These are phyloP conservation scores for Erethizon dorsatum DNA, from an alignment of 2,797 vertebrate species.

Conservation along the genomic window DNA sequence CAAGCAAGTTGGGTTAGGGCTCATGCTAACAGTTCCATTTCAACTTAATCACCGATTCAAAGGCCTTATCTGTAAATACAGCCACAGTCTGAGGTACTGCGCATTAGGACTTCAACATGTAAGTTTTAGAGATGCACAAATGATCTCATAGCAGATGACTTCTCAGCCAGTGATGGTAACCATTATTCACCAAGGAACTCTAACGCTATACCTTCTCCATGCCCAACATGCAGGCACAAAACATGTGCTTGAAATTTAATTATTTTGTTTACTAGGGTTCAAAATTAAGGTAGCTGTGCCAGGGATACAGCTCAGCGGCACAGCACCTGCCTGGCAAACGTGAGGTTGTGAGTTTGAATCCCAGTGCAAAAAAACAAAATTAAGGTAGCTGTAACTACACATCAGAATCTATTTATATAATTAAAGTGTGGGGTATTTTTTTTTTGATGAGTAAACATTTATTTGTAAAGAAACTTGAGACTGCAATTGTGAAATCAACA, in stretches of 20 bases:
- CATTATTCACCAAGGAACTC: not conserved
- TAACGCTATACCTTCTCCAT: not conserved
- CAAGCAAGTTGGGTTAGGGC: not conserved
- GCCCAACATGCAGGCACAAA: not conserved
- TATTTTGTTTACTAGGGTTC: not conserved
- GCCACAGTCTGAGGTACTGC: not conserved
- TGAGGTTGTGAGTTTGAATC: too few species aligned
- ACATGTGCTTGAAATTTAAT: slow-evolving; percentile 13
- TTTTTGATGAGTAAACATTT: not conserved
- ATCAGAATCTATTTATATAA: slow-evolving; percentile 8
- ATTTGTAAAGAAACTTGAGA: slow-evolving; percentile 21
- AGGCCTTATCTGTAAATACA: not conserved
- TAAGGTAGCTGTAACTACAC: not conserved
- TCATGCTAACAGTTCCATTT: not conserved
- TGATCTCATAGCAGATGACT: not conserved
- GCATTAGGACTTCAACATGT: not conserved
- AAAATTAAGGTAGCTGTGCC: not conserved
- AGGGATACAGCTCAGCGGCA: too few species aligned
- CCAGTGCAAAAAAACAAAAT: too few species aligned
- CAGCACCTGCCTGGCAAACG: too few species aligned
- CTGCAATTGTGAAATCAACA: slow-evolving; percentile 24
- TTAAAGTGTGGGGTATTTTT: not conserved
- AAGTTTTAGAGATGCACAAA: not conserved
- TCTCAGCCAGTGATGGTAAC: not conserved
- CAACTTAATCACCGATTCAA: not conserved